Conservation (phyloP, 2,888 invertebrate genomes). For the Diloba caeruleocephala region DNA sequence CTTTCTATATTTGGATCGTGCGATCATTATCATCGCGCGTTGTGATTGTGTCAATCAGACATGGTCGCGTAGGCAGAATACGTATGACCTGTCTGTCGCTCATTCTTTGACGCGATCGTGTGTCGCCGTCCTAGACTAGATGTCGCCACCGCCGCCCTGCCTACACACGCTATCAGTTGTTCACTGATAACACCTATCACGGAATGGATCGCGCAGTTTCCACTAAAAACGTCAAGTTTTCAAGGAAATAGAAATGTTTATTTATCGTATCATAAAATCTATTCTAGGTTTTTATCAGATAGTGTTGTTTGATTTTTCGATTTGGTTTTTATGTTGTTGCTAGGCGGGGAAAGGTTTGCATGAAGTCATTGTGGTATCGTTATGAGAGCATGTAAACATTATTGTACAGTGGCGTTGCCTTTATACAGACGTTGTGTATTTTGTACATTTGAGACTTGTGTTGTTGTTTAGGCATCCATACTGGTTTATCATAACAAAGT, state of each 20-base stretch:
- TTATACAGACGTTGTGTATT: slow-evolving; percentile 1
- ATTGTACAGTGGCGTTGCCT: slow-evolving; percentile 7
- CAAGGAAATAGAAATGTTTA: slow-evolving; percentile 55
- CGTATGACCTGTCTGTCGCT: slow-evolving; percentile 26
- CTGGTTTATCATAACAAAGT: not conserved
- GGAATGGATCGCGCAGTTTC: slow-evolving; percentile 57
- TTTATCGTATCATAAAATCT: slow-evolving; percentile 52
- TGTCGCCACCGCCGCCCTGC: slow-evolving; percentile 70
- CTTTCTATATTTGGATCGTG: slow-evolving; percentile 54
- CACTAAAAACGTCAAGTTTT: slow-evolving; percentile 58
- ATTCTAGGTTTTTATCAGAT: slow-evolving; percentile 51
- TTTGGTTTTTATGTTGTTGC: slow-evolving; percentile 45
- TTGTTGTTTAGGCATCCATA: not conserved
- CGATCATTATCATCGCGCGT: slow-evolving; percentile 52
- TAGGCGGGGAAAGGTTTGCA: slow-evolving; percentile 14
- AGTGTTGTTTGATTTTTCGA: slow-evolving; percentile 44
- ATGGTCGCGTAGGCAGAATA: slow-evolving; percentile 42
- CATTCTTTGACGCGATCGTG: slow-evolving; percentile 45
- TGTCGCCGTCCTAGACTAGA: slow-evolving; percentile 65
- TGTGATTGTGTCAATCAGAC: slow-evolving; percentile 63
- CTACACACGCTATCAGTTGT: slow-evolving; percentile 64
- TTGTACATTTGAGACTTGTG: not conserved
- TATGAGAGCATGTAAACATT: slow-evolving; percentile 10
- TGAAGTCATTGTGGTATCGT: slow-evolving; percentile 17
- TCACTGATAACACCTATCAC: slow-evolving; percentile 70